Evolutionary conservation across 1,140 invertebrate genomes (phyloP), one percentile per base, ranked within the genome.

Genomic region (Ctenoplectra terminalis): DNA sequence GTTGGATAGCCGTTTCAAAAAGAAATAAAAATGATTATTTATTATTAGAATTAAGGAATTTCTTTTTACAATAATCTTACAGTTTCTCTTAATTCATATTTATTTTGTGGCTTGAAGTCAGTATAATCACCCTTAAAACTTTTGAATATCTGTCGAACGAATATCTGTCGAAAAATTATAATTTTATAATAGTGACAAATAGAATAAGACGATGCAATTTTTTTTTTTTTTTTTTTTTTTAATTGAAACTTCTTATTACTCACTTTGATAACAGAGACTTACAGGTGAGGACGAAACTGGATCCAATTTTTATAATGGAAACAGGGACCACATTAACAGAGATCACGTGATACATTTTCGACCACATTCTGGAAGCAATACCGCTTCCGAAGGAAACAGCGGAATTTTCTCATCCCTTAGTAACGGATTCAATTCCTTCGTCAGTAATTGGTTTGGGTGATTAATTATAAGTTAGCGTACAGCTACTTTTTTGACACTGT

Each of bases 381-480:
- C 88, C 43, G 88, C 90, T 73, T 60, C 92, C 90, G 82, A 91
- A 87, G 72, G 93, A 94, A 82, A 93, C 94, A 85, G 91, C 85
- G 96, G 96, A 31, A 95, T 97, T 76, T 95, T 97, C 87, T 96
- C 96, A 54, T 96, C 96, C 48, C 95, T 97, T 86, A 96, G 95
- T 88, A 97, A 95, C 87, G 96, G 97, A 15, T 95, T 97, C 85
- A 97, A 96, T 87, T 97, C 95, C 85, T 94, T 97, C 82, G 95
- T 97, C 50, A 96, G 94, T 75, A 97, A 96, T 89, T 95, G 97
- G 85, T 97, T 97, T 87, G 96, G 96, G 87, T 97, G 94, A 94
- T 92, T 73, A 58, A 26, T 34, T 26, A 37, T 63, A 13, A 80
- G 3, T 26, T 73, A 73, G 29, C 48, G 26, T 15, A 64, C 1